Base-by-base conservation (phyloP, 2,888 invertebrate genomes). In the Pterostichus madidus region DNA sequence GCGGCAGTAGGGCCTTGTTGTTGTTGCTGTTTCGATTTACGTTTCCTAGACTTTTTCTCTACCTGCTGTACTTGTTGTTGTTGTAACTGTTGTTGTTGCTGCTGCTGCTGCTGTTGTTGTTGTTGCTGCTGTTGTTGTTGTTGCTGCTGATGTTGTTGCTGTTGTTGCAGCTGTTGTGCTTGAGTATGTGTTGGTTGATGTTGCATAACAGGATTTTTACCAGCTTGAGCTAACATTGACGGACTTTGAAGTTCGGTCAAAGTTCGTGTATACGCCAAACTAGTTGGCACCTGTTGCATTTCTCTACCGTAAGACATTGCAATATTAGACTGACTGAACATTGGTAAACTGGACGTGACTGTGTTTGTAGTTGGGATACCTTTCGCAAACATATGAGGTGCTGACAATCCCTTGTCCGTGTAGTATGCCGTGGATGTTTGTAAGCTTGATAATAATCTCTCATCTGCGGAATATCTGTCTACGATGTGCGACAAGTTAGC, bases 401-500 rank as follows among this genome's bases (percentile, higher is more conserved):
- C 83, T 11, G 75, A 24, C 11, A 75, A 52, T 15, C 52, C 87
- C 85, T 90, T 90, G 78, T 90, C 90, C 1, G 86, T 84, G 84
- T 90, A 90, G 79, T 92, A 90, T 15, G 91, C 87, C 8, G 91
- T 87, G 32, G 89, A 87, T 73, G 90, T 88, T 76, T 92, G 91
- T 85, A 92, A 90, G 64, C 90, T 90, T 0, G 91, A 89, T 85
- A 93, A 88, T 87, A 92, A 91, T 84, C 92, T 89, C 85, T 93
- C 93, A 71, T 93, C 92, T 84, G 91, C 91, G 1, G 90, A 88
- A 87, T 92, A 93, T 61, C 93, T 89, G 86, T 93, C 93, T 64
- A 93, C 90, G 88, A 93, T 93, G 88, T 93, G 93, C 11, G 93
- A 92, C 83, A 93, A 89, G 87, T 91, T 93, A 5, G 92, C 91